Evolutionary conservation across 2,888 invertebrate species (phyloP).

Genomic region (Stenolophus ochropezus): DNA sequence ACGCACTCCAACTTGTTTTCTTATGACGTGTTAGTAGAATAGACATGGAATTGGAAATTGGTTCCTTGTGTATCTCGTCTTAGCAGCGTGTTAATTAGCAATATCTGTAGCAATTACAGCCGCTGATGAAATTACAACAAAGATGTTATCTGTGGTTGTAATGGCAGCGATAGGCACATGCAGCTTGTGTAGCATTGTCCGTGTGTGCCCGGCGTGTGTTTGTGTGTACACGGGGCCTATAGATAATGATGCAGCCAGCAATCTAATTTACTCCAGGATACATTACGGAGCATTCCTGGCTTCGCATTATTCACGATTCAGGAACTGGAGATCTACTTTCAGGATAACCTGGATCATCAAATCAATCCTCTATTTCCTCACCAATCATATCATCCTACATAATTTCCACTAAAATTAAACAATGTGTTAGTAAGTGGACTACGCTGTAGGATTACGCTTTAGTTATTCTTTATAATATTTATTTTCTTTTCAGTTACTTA

Average conservation of each 20-base stretch:
- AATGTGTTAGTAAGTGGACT: too few species aligned
- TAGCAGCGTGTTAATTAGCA: constrained; percentile 52
- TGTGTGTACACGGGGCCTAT: constrained; percentile 8
- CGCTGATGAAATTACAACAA: constrained; percentile 61
- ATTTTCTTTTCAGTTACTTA: too few species aligned
- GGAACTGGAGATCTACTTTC: not conserved
- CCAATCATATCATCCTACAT: too few species aligned
- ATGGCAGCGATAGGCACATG: constrained; percentile 60
- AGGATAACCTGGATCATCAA: not conserved
- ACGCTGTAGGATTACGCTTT: too few species aligned
- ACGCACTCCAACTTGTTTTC: too few species aligned
- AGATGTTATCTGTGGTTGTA: constrained; percentile 63
- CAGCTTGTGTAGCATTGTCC: not conserved
- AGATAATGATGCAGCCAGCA: constrained; percentile 21
- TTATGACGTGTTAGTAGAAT: too few species aligned
- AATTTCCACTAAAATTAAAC: too few species aligned
- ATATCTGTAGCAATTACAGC: constrained; percentile 57
- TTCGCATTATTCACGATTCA: not conserved
- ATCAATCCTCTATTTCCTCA: too few species aligned
- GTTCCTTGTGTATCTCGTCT: constrained; percentile 16
- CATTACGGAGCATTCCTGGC: not conserved
- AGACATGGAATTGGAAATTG: too few species aligned
- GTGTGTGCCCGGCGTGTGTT: not conserved
- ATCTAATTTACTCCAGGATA: constrained; percentile 11
- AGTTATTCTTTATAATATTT: too few species aligned